Conservation (phyloP, 2,113 vertebrate species). For the Blennius ocellaris region DNA sequence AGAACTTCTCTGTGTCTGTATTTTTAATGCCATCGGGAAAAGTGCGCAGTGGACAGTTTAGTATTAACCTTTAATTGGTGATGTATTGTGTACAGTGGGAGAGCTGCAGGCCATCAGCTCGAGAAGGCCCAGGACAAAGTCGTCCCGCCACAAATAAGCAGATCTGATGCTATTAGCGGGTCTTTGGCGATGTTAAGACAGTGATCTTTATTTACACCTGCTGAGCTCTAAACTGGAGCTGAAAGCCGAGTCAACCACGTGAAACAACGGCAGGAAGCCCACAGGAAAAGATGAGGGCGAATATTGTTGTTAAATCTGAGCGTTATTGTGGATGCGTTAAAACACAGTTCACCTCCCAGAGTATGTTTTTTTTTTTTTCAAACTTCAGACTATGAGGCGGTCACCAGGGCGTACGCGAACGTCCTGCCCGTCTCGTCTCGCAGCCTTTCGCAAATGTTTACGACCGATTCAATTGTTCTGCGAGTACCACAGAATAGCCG, state of each 20-base stretch:
- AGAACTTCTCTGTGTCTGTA: neutral
- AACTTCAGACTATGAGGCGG: constrained; percentile 21
- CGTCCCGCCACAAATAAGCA: constrained; percentile 55
- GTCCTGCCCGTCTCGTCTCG: constrained; percentile 23
- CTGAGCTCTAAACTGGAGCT: neutral
- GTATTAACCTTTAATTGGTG: constrained; percentile 82
- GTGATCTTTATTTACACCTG: constrained; percentile 51
- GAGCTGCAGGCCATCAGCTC: constrained; percentile 56
- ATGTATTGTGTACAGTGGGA: constrained; percentile 73
- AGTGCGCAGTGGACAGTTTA: constrained; percentile 56
- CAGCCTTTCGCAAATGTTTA: constrained; percentile 30
- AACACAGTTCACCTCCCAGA: constrained; percentile 39
- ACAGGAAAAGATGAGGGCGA: too few species aligned
- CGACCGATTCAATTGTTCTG: constrained; percentile 24
- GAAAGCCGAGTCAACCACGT: too few species aligned
- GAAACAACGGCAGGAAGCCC: too few species aligned
- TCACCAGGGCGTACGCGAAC: constrained; percentile 35
- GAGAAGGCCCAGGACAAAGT: constrained; percentile 53
- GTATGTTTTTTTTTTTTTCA: constrained; percentile 37
- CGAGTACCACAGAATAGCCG: constrained; percentile 31
- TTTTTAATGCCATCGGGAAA: constrained; percentile 4
- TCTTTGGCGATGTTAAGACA: constrained; percentile 44
- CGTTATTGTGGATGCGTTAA: constrained; percentile 31
- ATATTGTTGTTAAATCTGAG: constrained; percentile 13
- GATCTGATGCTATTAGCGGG: constrained; percentile 61